Evolutionary conservation across 2,888 invertebrate genomes (phyloP).

Genomic region (Halictus ligatus): DNA sequence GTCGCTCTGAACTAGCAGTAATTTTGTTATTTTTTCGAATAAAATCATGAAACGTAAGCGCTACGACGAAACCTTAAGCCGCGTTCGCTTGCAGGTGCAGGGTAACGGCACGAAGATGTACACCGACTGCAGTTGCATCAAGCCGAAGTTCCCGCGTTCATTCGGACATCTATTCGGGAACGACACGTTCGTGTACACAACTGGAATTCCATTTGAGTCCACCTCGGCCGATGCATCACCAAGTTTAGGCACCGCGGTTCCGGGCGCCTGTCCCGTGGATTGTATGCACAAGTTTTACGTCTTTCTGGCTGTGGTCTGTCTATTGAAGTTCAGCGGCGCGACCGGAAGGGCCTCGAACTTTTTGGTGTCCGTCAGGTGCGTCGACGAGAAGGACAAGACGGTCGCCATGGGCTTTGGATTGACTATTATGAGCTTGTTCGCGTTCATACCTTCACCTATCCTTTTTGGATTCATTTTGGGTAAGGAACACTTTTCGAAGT

Average conservation of each 20-base stretch:
- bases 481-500: constrained; percentile 71
- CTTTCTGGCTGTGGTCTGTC: constrained; percentile 86
- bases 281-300: constrained; percentile 86
- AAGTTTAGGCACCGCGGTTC: constrained; percentile 82
- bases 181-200: constrained; percentile 60
- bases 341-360: constrained; percentile 88
- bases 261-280: constrained; percentile 86
- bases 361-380: constrained; percentile 88
- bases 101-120: constrained; percentile 78
- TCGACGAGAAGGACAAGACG: constrained; percentile 90
- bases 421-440: constrained; percentile 89
- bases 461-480: constrained; percentile 90
- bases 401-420: constrained; percentile 90
- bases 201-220: constrained; percentile 67
- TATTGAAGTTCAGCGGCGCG: constrained; percentile 87
- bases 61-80: background rate
- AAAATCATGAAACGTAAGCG: no score
- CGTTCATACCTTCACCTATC: constrained; percentile 91
- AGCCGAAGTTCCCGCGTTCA: constrained; percentile 68
- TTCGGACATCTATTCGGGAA: constrained; percentile 62
- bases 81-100: constrained; percentile 73
- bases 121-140: constrained; percentile 85
- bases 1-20: no score
- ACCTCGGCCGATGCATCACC: constrained; percentile 57
- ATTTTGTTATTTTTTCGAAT: no score